Conservation (phyloP, 92 coral and sea anemone genomes). For the Siderastrea radians region DNA sequence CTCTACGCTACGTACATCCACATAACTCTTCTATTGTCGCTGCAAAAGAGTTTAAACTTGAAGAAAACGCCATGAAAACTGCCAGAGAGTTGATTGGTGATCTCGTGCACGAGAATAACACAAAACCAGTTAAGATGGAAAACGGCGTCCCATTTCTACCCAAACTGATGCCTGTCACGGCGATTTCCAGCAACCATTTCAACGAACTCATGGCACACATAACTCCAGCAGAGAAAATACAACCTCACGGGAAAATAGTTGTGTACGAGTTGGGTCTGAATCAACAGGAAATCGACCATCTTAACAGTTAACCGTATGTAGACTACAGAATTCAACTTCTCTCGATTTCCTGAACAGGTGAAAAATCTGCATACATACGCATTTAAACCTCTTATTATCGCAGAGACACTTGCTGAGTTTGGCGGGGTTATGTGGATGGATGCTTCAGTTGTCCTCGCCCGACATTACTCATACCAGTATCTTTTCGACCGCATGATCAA, state of each 20-base stretch:
- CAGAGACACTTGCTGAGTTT: slow-evolving; percentile 4
- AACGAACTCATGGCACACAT: not conserved
- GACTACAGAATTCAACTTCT: not conserved
- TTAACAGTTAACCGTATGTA: not conserved
- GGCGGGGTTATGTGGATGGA: slow-evolving; percentile 25
- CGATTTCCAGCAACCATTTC: not conserved
- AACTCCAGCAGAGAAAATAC: not conserved
- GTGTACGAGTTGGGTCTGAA: not conserved
- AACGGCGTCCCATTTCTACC: not conserved
- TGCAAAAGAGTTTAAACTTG: not conserved
- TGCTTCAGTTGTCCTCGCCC: not conserved
- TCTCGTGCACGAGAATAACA: not conserved
- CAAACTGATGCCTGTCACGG: not conserved
- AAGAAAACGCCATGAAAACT: not conserved
- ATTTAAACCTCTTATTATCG: slow-evolving; percentile 7
- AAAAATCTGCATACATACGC: slow-evolving; percentile 3
- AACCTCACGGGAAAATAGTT: not conserved
- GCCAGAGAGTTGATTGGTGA: not conserved
- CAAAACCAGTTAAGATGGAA: not conserved
- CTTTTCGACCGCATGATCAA: not conserved
- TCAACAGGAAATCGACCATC: not conserved
- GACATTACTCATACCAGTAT: not conserved
- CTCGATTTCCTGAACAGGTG: not conserved
- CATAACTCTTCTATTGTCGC: not conserved
- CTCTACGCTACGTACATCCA: not conserved